Base-by-base conservation (phyloP, 2,888 invertebrate genomes). In the Hymenopus coronatus region DNA sequence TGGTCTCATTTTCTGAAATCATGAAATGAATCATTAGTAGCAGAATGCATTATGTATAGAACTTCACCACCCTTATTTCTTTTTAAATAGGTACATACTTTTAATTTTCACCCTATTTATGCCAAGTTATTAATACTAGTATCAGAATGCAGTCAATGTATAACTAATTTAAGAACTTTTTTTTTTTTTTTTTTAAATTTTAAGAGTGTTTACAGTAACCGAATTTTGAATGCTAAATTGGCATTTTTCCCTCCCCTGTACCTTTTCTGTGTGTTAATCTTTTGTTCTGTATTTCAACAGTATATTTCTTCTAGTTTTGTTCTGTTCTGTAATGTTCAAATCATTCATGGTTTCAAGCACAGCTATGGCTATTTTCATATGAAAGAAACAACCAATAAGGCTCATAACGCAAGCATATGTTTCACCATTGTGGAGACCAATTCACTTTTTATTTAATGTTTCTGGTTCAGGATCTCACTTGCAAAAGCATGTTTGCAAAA, bases 401-500 rank as follows among this genome's bases (percentile, higher is more conserved):
- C 54, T 70, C 20, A 20, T 70, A 70, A 20, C 1, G 25, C 25
- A 70, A 70, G 20, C 54, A 70, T 20, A 14, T 54, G 15, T 70
- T 70, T 70, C 54, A 70, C 20, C 54, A 70, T 20, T 70, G 54
- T 12, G 20, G 54, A 70, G 54, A 70, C 54, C 54, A 70, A 20
- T 70, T 6, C 54, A 70, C 25, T 25, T 3, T 1, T 70, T 70
- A 70, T 70, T 25, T 70, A 20, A n/a, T 85, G 86, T 85, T 33
- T 30, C 9, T 33, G 15, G 15, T 54, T 90, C 88, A 90, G 7
- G 90, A 90, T 14, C 90, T 46, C 93, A 95, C 95, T 94, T 96
- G 95, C 92, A 98, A 95, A 91, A 98, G 95, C 96, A 98, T 98
- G 94, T 98, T 98, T 91, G 98, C 98, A 93, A 98, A 98, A 93